Conservation (phyloP, 2,888 invertebrate species). For the Cheilosia vulpina region DNA sequence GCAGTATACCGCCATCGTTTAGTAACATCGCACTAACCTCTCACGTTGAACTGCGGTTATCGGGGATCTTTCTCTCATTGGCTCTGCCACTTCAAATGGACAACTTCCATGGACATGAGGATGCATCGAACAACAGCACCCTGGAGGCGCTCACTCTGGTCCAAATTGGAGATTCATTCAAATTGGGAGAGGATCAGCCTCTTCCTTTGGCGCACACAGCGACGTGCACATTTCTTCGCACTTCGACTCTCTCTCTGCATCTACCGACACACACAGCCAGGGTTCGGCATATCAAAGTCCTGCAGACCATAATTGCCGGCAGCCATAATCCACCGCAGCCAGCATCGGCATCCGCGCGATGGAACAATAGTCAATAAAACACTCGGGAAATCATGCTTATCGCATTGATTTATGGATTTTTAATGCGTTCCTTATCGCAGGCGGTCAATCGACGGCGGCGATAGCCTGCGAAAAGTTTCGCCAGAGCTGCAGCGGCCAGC, state of each 20-base stretch:
- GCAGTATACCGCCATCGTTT: slow-evolving; percentile 30
- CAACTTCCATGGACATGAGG: slow-evolving; percentile 44
- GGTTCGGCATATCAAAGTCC: slow-evolving; percentile 69
- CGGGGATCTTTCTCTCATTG: slow-evolving; percentile 71
- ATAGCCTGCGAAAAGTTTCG: slow-evolving; percentile 76
- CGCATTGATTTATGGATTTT: slow-evolving; percentile 84
- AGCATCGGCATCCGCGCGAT: slow-evolving; percentile 47
- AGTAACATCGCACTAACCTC: slow-evolving; percentile 52
- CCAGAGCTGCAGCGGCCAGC: slow-evolving; percentile 48
- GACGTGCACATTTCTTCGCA: slow-evolving; percentile 69
- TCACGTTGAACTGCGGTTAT: slow-evolving; percentile 65
- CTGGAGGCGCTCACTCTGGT: slow-evolving; percentile 65
- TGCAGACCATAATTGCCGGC: slow-evolving; percentile 71
- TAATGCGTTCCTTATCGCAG: slow-evolving; percentile 84
- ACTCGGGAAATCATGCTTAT: slow-evolving; percentile 84
- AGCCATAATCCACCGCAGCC: slow-evolving; percentile 72
- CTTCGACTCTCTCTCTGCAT: slow-evolving; percentile 65
- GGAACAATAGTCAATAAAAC: slow-evolving; percentile 84
- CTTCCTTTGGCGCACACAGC: slow-evolving; percentile 62
- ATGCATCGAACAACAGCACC: slow-evolving; percentile 38
- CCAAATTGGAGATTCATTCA: slow-evolving; percentile 72
- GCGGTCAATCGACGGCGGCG: slow-evolving; percentile 76
- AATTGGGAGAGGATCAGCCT: slow-evolving; percentile 64
- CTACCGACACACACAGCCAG: slow-evolving; percentile 44
- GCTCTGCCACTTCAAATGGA: slow-evolving; percentile 64